These are phyloP conservation scores for Halichondria panicea DNA, from an alignment of 37 sponge, comb jelly and placozoan species.

Conservation along the genomic window DNA sequence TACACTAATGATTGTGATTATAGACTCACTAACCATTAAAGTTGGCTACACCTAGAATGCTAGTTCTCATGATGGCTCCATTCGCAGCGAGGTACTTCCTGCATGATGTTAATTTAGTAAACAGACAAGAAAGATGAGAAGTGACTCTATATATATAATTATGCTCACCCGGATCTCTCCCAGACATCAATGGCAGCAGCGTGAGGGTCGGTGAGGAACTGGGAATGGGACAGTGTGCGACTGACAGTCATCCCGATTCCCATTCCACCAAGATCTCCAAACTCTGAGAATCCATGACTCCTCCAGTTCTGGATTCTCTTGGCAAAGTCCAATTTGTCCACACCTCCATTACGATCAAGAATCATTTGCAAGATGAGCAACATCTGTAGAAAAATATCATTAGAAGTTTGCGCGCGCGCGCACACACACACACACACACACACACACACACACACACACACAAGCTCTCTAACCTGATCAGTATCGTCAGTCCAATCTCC, in stretches of 20 bases:
- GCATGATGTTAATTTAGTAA: background rate
- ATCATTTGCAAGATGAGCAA: conserved; percentile 77
- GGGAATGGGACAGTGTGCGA: conserved; percentile 19
- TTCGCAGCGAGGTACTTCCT: conserved; percentile 88
- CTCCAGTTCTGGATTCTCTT: conserved; percentile 71
- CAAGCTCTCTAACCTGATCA: conserved; percentile 57
- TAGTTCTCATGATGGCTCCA: conserved; percentile 92
- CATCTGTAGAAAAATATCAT: conserved; percentile 48
- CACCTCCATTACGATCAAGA: conserved; percentile 58
- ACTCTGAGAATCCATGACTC: conserved; percentile 71
- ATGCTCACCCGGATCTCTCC: conserved; percentile 76
- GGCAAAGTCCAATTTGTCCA: conserved; percentile 75
- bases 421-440: no score
- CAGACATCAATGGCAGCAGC: conserved; percentile 67
- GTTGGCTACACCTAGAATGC: conserved; percentile 70
- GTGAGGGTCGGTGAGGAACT: conserved; percentile 76
- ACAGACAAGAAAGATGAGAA: background rate
- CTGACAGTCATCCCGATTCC: conserved; percentile 80
- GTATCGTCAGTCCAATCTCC: conserved; percentile 99
- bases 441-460: no score
- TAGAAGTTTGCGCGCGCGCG: background rate
- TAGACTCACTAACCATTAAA: conserved; percentile 67
- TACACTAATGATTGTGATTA: no score
- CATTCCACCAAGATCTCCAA: conserved; percentile 88
- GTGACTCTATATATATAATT: background rate